Evolutionary conservation across 2,888 invertebrate genomes (phyloP).

Genomic region (Stomorhina lunata): DNA sequence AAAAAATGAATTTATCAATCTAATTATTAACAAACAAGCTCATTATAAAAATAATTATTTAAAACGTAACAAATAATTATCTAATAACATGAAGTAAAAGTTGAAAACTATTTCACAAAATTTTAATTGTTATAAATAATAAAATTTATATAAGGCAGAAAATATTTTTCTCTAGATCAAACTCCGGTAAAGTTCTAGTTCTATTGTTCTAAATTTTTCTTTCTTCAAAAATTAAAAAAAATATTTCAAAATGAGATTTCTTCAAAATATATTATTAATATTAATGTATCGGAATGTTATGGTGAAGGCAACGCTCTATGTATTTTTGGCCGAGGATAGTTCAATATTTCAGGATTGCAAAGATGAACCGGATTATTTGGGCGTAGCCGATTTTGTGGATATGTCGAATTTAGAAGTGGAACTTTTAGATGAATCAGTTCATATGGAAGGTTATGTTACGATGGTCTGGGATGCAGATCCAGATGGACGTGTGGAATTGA

Average conservation of each 20-base stretch:
- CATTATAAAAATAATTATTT: not conserved
- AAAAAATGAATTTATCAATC: not conserved
- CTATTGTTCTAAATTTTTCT: too few species aligned
- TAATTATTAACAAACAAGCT: not conserved
- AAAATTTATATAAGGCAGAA: not conserved
- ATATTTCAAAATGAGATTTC: not conserved
- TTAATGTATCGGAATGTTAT: not conserved
- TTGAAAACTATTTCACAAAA: not conserved
- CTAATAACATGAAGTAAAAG: not conserved
- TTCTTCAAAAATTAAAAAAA: not conserved
- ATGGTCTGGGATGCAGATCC: slow-evolving; percentile 46
- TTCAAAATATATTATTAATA: not conserved
- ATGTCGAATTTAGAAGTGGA: slow-evolving; percentile 42
- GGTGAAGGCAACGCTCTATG: not conserved
- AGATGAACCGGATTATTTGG: slow-evolving; percentile 31
- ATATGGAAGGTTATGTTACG: slow-evolving; percentile 27
- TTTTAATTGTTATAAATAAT: slow-evolving; percentile 24
- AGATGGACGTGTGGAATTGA: slow-evolving; percentile 43
- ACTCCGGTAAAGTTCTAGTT: not conserved
- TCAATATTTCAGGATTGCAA: slow-evolving; percentile 42
- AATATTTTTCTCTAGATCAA: not conserved
- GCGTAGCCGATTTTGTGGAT: slow-evolving; percentile 27
- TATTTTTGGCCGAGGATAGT: slow-evolving; percentile 40
- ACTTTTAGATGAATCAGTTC: slow-evolving; percentile 39
- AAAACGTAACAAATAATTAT: slow-evolving; percentile 17